A percentile compares a stretch with the other conserved stretches of the same genome.
Evolutionary conservation across 2,888 invertebrate genomes (phyloP).

Genomic region (Trichopoda pennipes): DNA sequence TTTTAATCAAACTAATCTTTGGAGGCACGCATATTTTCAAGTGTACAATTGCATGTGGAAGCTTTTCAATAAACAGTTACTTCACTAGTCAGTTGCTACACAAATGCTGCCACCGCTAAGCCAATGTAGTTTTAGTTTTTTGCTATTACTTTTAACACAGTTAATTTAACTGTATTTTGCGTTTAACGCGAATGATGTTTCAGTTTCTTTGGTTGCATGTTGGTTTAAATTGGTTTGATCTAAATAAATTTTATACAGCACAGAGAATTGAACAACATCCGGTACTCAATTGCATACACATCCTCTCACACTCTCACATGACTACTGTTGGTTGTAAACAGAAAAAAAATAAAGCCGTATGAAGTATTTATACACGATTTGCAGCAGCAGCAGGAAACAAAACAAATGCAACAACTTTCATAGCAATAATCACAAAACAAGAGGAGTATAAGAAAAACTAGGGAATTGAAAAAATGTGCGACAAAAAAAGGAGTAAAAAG

Average conservation of each 20-base stretch:
- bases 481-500: background rate
- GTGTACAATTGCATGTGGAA: background rate
- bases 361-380: conserved; percentile 58
- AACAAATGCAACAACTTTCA: conserved; percentile 36
- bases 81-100: conserved; percentile 36
- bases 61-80: conserved; percentile 26
- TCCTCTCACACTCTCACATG: background rate
- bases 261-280: conserved; percentile 62
- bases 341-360: conserved; percentile 41
- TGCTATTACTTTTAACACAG: conserved; percentile 17
- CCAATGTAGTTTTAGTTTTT: conserved; percentile 6
- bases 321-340: background rate
- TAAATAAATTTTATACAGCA: conserved; percentile 60
- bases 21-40: background rate
- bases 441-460: conserved; percentile 5
- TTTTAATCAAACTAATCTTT: background rate
- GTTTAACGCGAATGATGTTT: conserved; percentile 19
- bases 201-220: conserved; percentile 23
- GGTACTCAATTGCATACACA: conserved; percentile 41
- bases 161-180: conserved; percentile 36
- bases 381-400: conserved; percentile 37
- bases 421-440: conserved; percentile 7
- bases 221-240: conserved; percentile 48
- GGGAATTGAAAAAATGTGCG: conserved; percentile 49
- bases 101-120: too few relatives aligned